Evolutionary conservation across 1,140 invertebrate species (phyloP).

Genomic region (Heliothis virescens): DNA sequence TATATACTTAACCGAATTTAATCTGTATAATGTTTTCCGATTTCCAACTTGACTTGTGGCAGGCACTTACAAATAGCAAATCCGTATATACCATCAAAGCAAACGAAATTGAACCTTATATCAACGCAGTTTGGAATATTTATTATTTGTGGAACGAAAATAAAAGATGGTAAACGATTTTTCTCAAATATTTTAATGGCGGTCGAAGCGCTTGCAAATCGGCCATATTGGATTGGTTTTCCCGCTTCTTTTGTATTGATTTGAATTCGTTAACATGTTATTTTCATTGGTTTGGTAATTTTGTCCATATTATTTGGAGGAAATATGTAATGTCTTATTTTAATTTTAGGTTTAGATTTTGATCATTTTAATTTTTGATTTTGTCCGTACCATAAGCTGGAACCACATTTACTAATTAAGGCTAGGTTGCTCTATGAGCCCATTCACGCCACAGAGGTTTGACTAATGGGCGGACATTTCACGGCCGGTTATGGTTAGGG

Average conservation of each 20-base stretch:
- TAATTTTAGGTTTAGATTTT: not conserved
- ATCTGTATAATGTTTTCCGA: conserved; percentile 82
- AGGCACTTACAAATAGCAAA: conserved; percentile 64
- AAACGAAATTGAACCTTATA: conserved; percentile 52
- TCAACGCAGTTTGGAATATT: conserved; percentile 11
- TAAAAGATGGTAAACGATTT: conserved; percentile 59
- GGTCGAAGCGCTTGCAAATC: conserved; percentile 72
- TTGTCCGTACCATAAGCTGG: too few relatives aligned
- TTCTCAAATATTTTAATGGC: conserved; percentile 79
- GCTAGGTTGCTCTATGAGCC: too few relatives aligned
- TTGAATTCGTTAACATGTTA: conserved; percentile 48
- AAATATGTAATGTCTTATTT: not conserved
- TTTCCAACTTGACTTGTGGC: conserved; percentile 81
- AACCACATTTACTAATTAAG: too few relatives aligned
- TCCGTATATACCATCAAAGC: conserved; percentile 31
- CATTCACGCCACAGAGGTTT: too few relatives aligned
- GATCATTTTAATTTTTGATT: too few relatives aligned
- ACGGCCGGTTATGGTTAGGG: too few relatives aligned
- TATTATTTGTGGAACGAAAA: conserved; percentile 36
- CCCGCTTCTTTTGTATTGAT: conserved; percentile 68
- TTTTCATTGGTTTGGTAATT: conserved; percentile 19
- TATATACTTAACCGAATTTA: conserved; percentile 68
- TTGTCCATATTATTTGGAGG: not conserved
- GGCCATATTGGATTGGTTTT: conserved; percentile 76
- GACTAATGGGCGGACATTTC: too few relatives aligned